Evolutionary conservation across 2,113 vertebrate species (phyloP), one percentile per base, ranked within the genome.

Genomic region (Oriolus oriolus): DNA sequence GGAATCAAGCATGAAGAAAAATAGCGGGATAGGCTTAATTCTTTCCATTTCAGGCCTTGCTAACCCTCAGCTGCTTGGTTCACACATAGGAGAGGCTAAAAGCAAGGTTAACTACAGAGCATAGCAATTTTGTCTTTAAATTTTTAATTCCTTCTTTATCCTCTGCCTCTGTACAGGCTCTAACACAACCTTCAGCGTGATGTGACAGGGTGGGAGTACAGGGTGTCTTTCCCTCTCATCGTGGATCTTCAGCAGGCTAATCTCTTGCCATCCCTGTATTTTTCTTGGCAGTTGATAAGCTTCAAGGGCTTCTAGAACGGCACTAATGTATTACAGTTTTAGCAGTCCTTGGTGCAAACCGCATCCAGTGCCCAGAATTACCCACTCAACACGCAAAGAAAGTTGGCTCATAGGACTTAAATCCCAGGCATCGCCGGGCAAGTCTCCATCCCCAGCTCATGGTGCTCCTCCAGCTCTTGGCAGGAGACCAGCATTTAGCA

Each of bases 401-500:
- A 84, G 84, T 47, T 91, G 91, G 84, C 95, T 94, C 63, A 22
- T 4, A 11, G 5, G 9, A 30, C 47, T 80, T 35, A 63, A 66
- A 95, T 90, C 89, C 85, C 68, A 13, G 54, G 95, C 89, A 87
- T 73, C 3, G 1, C 78, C n/a, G 93, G 92, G 95, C 92, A 87
- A 52, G 71, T 2, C 85, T 96, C 96, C 93, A 93, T 66, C 50
- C 70, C 3, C 90, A 64, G 93, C 82, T 93, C 91, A 22, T 2
- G 41, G 87, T 84, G 90, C 28, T 92, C 95, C 83, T 88, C 16
- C 90, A 39, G 88, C 76, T 71, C 81, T 92, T 95, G 93, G 93
- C 96, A 78, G 37, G 22, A 31, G 21, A 50, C 73, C 92, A 96
- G 93, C 82, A 91, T 54, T 66, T 75, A 75, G 93, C 96, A 87